Evolutionary conservation across 2,113 vertebrate species (phyloP), one percentile per base, ranked within the genome.

Genomic region (Vulpes vulpes): DNA sequence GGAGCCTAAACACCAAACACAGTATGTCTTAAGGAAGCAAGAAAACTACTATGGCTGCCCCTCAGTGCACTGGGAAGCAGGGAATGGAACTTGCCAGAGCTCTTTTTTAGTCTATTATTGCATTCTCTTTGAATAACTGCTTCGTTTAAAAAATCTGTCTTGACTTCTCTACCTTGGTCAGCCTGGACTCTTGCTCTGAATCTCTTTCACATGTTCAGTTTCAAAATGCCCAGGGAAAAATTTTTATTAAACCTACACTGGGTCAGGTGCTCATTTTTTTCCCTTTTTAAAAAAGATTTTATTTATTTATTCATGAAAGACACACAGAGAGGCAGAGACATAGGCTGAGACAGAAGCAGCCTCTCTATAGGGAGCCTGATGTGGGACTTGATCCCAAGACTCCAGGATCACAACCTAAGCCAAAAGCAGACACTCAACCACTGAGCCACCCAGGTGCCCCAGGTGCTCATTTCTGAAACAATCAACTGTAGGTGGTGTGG

Each of bases 61-160:
- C 53, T 51, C 53, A 22, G 15, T 27, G 51, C 25, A 64, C 3
- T 14, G 53, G 25, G 11, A n/a, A 65, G 25, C 11, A 43, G 6
- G 25, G 8, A 12, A 17, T 19, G 25, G 43, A 30, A 74, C 2
- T 10, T n/a, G 25, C 12, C 20, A 1, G 1, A 2, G 2, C 0
- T 27, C 25, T 15, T 22, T 25, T 10, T 38, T 64, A 16, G 32
- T 53, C 38, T 82, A 53, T 74, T 65, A 49, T 23, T 57, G 43
- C 83, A 20, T 59, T 22, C 25, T 64, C 67, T 57, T 16, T 57
- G 78, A 20, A 49, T 25, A 65, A 25, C 57, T 74, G 30, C n/a
- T 49, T 57, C 15, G 16, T 1, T 20, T 27, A 43, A 43, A 43
- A 43, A 43, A 30, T 57, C 14, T 57, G 2, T 25, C 1, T 65